Percentiles rank a stretch among this genome's conserved stretches.
These are phyloP conservation scores for Oreonectes daqikongensis DNA, from an alignment of 2,797 vertebrate genomes.

Conservation along the genomic window DNA sequence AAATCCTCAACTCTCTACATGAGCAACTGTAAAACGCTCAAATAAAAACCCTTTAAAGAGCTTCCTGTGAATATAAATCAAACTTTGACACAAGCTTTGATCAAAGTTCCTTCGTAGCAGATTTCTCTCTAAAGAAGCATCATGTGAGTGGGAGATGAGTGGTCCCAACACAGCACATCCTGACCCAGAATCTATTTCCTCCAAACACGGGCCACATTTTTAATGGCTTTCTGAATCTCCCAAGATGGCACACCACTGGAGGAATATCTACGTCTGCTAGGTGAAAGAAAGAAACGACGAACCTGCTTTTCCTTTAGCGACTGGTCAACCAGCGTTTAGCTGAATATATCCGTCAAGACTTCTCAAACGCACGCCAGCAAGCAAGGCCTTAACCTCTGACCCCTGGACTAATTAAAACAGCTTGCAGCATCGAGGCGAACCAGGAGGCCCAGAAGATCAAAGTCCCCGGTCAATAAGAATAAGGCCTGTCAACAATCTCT, in stretches of 20 bases:
- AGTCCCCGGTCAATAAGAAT: neutral
- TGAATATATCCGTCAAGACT: conserved; percentile 18
- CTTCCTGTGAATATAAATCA: neutral
- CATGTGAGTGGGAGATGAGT: conserved; percentile 49
- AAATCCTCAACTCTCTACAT: too few species aligned
- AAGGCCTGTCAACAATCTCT: neutral
- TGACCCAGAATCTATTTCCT: conserved; percentile 57
- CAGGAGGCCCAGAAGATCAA: conserved; percentile 2
- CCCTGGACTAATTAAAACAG: conserved; percentile 9
- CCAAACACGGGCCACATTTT: conserved; percentile 47
- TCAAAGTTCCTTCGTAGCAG: conserved; percentile 3
- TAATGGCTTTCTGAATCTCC: conserved; percentile 48
- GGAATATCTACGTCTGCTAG: conserved; percentile 34
- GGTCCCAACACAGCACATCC: conserved; percentile 40
- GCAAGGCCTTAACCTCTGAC: conserved; percentile 3
- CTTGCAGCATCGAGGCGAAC: conserved; percentile 5
- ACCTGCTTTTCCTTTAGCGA: neutral
- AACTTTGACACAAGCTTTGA: neutral
- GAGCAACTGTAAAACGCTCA: neutral
- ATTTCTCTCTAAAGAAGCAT: conserved; percentile 34
- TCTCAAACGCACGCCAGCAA: conserved; percentile 5
- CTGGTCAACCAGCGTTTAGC: neutral
- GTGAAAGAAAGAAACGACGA: conserved; percentile 27
- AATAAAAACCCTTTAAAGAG: conserved; percentile 5
- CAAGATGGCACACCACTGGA: conserved; percentile 40